Conservation (phyloP, 2,888 invertebrate species). For the Zeuzera pyrina region DNA sequence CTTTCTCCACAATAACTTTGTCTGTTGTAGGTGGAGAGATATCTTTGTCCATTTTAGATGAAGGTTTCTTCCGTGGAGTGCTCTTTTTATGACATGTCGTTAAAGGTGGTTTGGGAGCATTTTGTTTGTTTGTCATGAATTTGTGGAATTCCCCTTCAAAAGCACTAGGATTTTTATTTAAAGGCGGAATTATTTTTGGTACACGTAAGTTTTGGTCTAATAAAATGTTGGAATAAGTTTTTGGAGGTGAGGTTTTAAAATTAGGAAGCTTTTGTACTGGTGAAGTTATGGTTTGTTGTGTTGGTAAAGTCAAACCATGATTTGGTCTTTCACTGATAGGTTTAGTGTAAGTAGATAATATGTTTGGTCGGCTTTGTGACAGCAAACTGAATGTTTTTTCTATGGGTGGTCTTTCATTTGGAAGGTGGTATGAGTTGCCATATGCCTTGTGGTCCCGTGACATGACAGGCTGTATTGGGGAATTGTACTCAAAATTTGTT, state of each 20-base stretch:
- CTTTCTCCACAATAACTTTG: slow-evolving; percentile 11
- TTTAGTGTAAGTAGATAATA: too few relatives aligned
- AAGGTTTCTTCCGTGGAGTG: slow-evolving; percentile 3
- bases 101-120: slow-evolving; percentile 6
- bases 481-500: slow-evolving; percentile 32
- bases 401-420: too few relatives aligned
- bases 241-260: slow-evolving; percentile 5
- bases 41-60: not conserved
- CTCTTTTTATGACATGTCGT: slow-evolving; percentile 4
- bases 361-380: too few relatives aligned
- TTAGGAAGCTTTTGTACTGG: slow-evolving; percentile 5
- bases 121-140: slow-evolving; percentile 34
- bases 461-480: slow-evolving; percentile 42
- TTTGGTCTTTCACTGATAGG: too few relatives aligned
- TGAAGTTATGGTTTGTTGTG: too few relatives aligned
- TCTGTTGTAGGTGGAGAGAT: slow-evolving; percentile 24
- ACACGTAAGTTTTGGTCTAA: slow-evolving; percentile 28
- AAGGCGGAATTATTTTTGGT: slow-evolving; percentile 35
- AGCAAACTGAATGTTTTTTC: too few relatives aligned
- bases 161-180: slow-evolving; percentile 56
- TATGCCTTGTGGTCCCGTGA: too few relatives aligned
- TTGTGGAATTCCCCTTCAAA: slow-evolving; percentile 58
- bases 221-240: slow-evolving; percentile 7
- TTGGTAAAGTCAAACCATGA: too few relatives aligned
- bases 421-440: too few relatives aligned